These are phyloP conservation scores for Syngnathus scovelli DNA, from an alignment of 2,113 vertebrate genomes.

Conservation along the genomic window DNA sequence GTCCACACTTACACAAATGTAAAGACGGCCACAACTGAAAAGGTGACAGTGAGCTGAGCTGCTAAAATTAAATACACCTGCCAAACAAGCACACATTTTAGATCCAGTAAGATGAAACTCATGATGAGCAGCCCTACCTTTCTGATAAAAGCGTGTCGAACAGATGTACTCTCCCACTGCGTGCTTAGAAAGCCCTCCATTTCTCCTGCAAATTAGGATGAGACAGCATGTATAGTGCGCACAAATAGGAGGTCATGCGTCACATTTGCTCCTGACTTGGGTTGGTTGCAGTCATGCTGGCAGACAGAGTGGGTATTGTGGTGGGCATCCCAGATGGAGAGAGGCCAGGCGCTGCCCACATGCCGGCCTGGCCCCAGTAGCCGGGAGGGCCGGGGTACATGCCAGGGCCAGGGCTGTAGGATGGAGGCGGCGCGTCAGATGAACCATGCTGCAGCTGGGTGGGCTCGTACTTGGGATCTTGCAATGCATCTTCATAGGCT, in stretches of 20 bases:
- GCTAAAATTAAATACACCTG: constrained; percentile 91
- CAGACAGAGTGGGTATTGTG: constrained; percentile 72
- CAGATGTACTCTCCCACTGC: constrained; percentile 76
- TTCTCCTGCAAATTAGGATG: constrained; percentile 42
- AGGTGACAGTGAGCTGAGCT: constrained; percentile 79
- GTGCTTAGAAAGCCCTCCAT: constrained; percentile 57
- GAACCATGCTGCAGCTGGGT: constrained; percentile 21
- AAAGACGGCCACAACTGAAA: constrained; percentile 82
- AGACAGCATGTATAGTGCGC: neutral
- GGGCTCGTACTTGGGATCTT: constrained; percentile 43
- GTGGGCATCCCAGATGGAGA: constrained; percentile 45
- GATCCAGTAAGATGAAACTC: neutral
- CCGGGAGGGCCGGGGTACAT: constrained; percentile 29
- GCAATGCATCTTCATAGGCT: constrained; percentile 62
- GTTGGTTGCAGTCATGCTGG: constrained; percentile 54
- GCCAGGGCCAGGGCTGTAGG: constrained; percentile 49
- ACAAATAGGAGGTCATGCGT: constrained; percentile 6
- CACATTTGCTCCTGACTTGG: constrained; percentile 37
- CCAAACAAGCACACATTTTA: constrained; percentile 12
- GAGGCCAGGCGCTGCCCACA: constrained; percentile 47
- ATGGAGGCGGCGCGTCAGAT: constrained; percentile 44
- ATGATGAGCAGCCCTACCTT: constrained; percentile 66
- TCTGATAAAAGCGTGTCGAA: constrained; percentile 84
- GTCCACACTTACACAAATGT: constrained; percentile 72
- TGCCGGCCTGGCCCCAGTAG: constrained; percentile 43